Percentiles rank a stretch among this genome's conserved stretches.
phyloP scores from a whole-genome alignment of 2,888 invertebrate genomes.

The Parnassius glacialis region DNA sequence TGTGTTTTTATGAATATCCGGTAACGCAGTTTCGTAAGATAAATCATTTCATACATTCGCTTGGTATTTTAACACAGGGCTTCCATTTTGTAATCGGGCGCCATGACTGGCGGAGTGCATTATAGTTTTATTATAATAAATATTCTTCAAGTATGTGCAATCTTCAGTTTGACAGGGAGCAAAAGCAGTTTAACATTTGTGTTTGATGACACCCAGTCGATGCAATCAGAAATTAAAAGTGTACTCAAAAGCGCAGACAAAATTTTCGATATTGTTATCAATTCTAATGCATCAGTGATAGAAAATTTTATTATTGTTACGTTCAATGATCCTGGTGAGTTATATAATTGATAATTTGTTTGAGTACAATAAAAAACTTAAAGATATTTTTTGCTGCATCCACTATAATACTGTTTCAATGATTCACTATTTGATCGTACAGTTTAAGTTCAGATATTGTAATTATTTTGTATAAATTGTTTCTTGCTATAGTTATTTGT shows the following conservation, averaged over 20 bases:
- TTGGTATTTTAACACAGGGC: no score
- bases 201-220: slow-evolving; percentile 59
- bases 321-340: slow-evolving; percentile 59
- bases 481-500: no score
- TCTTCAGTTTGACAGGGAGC: not conserved
- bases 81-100: not conserved
- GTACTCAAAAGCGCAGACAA: slow-evolving; percentile 44
- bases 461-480: no score
- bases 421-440: no score
- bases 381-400: no score
- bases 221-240: slow-evolving; percentile 49
- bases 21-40: no score
- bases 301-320: slow-evolving; percentile 59
- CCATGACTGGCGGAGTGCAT: slow-evolving; percentile 8
- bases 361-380: no score
- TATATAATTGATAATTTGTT: not conserved
- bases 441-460: no score
- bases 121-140: not conserved
- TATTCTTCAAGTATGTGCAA: slow-evolving; percentile 1
- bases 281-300: slow-evolving; percentile 47
- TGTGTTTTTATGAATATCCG: no score
- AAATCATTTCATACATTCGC: no score
- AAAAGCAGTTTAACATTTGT: slow-evolving; percentile 54
- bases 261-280: slow-evolving; percentile 54
- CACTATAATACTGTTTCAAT: no score